Base-by-base conservation (phyloP, 2,113 vertebrate genomes). In the Scytalopus superciliaris region DNA sequence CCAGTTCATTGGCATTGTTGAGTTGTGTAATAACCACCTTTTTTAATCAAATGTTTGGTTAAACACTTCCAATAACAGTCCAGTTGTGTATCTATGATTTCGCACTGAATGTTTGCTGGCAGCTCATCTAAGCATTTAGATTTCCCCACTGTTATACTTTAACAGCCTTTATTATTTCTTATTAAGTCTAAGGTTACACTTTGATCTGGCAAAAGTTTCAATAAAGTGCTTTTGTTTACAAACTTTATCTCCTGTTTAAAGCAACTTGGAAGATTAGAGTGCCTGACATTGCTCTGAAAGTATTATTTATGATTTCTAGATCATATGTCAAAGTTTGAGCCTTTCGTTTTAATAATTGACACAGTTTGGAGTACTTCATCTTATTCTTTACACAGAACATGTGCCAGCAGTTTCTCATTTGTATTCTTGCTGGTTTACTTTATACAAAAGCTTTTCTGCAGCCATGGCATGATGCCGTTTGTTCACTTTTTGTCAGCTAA, bases 141-240 rank as follows among this genome's bases (percentile, higher is more conserved):
- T 90, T 84, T 86, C 30, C 44, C 47, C 60, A 77, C n/a, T 60
- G 59, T 70, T 93, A 95, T 50, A 31, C 31, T 96, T 92, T n/a
- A 95, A 47, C 27, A 91, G 68, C 79, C 93, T 93, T 96, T 96
- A 90, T 90, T 93, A 92, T 88, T 94, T 94, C 52, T 78, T 77
- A 91, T 57, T 84, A 92, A 97, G 56, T 90, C 85, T 96, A 88
- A 88, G 82, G 72, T 93, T 96, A 75, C 55, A 86, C 94, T 95
- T 96, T 96, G 95, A 96, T 96, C 89, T 88, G 68, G 78, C 86
- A 68, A 90, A 97, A 96, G 75, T 96, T 96, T 94, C 93, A 92
- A 84, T 70, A 63, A 91, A 90, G 37, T 88, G 72, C 90, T 95
- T 96, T 95, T 93, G 83, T 97, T 95, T 96, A 96, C 93, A 93